Evolutionary conservation across 2,797 vertebrate genomes (phyloP), one percentile per base, ranked within the genome.

Genomic region (Acridotheres tristis): DNA sequence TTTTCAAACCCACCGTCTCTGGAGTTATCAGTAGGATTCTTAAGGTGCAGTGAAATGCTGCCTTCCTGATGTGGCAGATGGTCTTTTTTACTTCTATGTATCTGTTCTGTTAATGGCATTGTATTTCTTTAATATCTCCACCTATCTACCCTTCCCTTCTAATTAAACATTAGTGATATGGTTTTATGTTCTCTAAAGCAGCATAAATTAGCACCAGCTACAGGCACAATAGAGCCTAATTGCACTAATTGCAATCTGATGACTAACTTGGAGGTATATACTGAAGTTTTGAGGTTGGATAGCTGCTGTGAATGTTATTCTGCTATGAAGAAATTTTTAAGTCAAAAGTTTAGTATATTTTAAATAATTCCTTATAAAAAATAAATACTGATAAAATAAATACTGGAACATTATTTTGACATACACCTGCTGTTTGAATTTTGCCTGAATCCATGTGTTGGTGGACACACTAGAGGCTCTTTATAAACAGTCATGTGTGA

Each of bases 101-200:
- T 96, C 96, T 96, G 80, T 92, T 97, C 97, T 95, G 96, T 95
- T 97, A 98, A 98, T 94, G 94, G 89, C 95, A 96, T 73, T 92
- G 88, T 97, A 96, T 97, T 98, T 96, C 96, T 97, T 97, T 93
- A 97, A 90, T 89, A 89, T 89, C 85, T 95, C 94, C 94, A 97
- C 97, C 93, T 93, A 97, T 94, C 95, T 96, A 87, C 63, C 79
- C 90, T 97, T 96, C 92, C 91, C 66, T 94, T 97, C 94, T 91
- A 97, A 97, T 98, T 98, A 97, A 97, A 95, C 84, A 88, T 90
- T 68, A 93, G 94, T 97, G 96, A 97, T 92, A 97, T 78, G 92
- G 96, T 97, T 98, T 97, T 97, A 97, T 97, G 95, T 87, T 91
- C 93, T 96, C 92, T 97, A 96, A 97, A 95, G 8, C 66, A 94